Evolutionary conservation across 2,888 invertebrate species (phyloP), one percentile per base, ranked within the genome.

Genomic region (Melieria picta): DNA sequence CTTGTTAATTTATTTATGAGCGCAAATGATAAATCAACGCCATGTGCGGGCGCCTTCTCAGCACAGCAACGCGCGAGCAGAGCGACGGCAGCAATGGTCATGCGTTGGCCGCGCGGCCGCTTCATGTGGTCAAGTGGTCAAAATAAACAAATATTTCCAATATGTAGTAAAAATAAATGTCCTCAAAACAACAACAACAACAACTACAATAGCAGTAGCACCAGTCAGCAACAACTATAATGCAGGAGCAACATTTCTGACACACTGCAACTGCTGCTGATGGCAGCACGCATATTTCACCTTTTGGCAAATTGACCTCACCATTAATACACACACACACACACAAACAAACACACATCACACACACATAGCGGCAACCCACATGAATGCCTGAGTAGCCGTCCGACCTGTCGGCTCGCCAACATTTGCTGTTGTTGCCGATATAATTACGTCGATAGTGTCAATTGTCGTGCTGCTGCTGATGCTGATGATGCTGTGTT

Each of bases 1-100:
- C 58, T 67, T 75, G 76, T 77, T 77, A 76, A 77, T 77, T 75
- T 77, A 76, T 77, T 76, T 77, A 77, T 77, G 75, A 69, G 75
- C 74, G 71, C 73, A 76, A 76, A 75, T 75, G 80, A 83, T 83
- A 83, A 84, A 84, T 81, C 83, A 84, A 79, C 77, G 77, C 75
- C 83, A 77, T 80, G 77, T 83, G 83, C 83, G 82, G 81, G 81
- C 81, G 82, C 47, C 62, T 46, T 69, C 62, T 13, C 55, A 56
- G 16, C 55, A 2, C 30, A 30, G 30, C 30, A 30, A 30, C 30
- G 3, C 30, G 30, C 30, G 30, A 30, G 30, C 30, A 30, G 30
- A 30, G 30, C 16, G 16, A 16, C 16, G 16, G 16, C 16, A 16
- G 16, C 30, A 30, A 30, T 30, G 30, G 30, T 30, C 1, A 30